These are phyloP conservation scores for Hirudinaria manillensis DNA, from an alignment of 2,888 invertebrate genomes.

Conservation along the genomic window DNA sequence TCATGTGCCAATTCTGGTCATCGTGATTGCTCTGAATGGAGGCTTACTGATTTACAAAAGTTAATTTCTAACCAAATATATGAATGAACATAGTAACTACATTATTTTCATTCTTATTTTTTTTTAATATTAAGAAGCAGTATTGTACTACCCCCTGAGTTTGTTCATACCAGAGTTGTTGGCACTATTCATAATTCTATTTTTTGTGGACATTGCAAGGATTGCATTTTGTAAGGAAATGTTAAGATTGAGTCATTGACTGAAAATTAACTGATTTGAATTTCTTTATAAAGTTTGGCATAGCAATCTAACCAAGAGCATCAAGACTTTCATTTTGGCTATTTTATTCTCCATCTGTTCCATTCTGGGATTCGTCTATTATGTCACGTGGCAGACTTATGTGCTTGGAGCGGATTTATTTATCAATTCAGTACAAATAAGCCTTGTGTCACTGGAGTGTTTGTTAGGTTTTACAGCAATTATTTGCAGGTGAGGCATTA, in stretches of 20 bases:
- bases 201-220: background rate
- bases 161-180: conserved; percentile 20
- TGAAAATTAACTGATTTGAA: too few species aligned
- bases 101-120: background rate
- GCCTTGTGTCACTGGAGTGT: background rate
- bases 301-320: background rate
- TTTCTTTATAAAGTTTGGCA: conserved; percentile 1
- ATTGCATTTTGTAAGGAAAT: conserved; percentile 18
- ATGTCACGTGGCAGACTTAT: conserved; percentile 7
- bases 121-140: background rate
- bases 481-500: background rate
- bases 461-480: conserved; percentile 1
- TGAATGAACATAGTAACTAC: too few species aligned
- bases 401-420: conserved; percentile 17
- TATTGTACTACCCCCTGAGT: background rate
- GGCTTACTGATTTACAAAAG: conserved; percentile 16
- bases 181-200: conserved; percentile 1
- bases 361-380: background rate
- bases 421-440: background rate
- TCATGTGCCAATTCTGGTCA: background rate
- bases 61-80: background rate
- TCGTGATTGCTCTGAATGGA: background rate
- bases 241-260: too few species aligned
- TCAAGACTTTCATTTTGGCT: conserved; percentile 1
- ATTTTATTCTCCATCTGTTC: conserved; percentile 8